These are phyloP conservation scores for rat (Rattus norvegicus) DNA, from an alignment of 2,113 vertebrate species.

Conservation along the genomic window DNA sequence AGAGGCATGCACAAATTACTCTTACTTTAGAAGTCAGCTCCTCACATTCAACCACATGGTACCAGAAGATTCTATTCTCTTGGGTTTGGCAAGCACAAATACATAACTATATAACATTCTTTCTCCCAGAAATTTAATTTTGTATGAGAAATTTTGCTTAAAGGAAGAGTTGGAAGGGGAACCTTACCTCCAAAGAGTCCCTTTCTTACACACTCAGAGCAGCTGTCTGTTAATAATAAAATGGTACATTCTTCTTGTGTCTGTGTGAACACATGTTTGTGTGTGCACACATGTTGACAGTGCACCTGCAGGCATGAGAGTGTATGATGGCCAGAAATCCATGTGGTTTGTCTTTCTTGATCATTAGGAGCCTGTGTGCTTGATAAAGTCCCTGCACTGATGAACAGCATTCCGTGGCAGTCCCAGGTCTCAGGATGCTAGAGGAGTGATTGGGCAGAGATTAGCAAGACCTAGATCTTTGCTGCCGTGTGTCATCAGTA, in stretches of 20 bases:
- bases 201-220: neutral
- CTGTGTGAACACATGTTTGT: neutral
- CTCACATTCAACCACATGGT: neutral
- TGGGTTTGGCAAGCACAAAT: neutral
- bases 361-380: neutral
- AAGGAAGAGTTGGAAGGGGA: constrained; percentile 36
- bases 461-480: neutral
- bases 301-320: neutral
- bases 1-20: neutral
- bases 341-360: neutral
- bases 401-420: neutral
- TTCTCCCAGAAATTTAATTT: constrained; percentile 46
- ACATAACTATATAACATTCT: constrained; percentile 30
- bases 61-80: neutral
- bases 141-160: constrained; percentile 9
- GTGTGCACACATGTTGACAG: neutral
- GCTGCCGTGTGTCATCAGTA: too few species aligned
- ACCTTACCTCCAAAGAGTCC: neutral
- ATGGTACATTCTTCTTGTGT: neutral
- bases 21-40: neutral
- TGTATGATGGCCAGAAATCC: neutral
- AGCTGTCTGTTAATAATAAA: neutral
- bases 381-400: neutral
- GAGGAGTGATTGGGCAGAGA: neutral
- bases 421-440: neutral